Evolutionary conservation across 2,113 vertebrate genomes (phyloP), one percentile per base, ranked within the genome.

Genomic region (Phaethornis superciliosus): DNA sequence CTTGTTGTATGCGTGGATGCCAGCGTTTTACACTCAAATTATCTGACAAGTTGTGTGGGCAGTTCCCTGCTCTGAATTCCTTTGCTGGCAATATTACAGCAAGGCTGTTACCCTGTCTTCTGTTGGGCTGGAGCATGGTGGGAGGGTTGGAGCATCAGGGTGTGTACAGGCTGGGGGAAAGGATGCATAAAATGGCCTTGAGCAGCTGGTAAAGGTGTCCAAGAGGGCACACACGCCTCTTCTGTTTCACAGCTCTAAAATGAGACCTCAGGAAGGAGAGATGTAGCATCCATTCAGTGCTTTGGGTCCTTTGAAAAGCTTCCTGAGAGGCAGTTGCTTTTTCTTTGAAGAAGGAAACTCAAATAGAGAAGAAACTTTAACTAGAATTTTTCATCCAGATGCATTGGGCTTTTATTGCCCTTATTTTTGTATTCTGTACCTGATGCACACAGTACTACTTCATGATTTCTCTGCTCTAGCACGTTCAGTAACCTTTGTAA

Each of bases 11-110:
- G 79, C 51, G 51, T 79, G 88, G 79, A 49, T 59, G 52, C 58
- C 90, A 91, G 70, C 44, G 85, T 76, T 87, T 76, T 85, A 19
- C 4, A 0, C 70, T 93, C 63, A n/a, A n/a, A 7, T 71, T 56
- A 7, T 93, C 93, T 96, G 84, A 81, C 78, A 54, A 84, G 72
- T 75, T 40, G 65, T 42, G 89, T 76, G 89, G 81, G 77, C 78
- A 72, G 71, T n/a, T 89, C 71, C 35, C 37, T 3, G 12, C 67
- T 89, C 78, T 46, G 54, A 46, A 17, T 89, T 81, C 52, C 24
- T 91, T 88, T 35, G 2, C 84, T 90, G 92, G 62, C 81, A 67
- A 0, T 89, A 28, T 69, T 52, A 81, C 87, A 72, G 78, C 47
- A 14, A 47, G 81, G 81, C 85, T 88, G 30, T 70, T 86, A 21